phyloP scores from a whole-genome alignment of 2,888 invertebrate species.

The Hirtodrosophila cameraria region DNA sequence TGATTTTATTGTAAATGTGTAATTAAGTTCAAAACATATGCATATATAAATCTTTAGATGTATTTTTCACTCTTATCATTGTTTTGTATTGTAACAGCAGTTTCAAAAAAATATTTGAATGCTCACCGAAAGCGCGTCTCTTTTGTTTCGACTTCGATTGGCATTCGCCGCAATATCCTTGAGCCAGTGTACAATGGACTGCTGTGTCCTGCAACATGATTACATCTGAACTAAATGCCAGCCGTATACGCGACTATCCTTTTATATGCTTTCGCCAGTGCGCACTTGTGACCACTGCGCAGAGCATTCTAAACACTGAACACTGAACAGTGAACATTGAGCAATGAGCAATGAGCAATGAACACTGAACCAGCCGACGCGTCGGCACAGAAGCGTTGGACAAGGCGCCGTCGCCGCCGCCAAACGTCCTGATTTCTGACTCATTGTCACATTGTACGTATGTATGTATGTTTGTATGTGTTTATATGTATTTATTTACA shows the following conservation, averaged over 20 bases:
- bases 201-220: slow-evolving; percentile 72
- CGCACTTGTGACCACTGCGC: slow-evolving; percentile 69
- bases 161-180: slow-evolving; percentile 9
- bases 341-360: too few relatives aligned
- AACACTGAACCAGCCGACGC: slow-evolving; percentile 55
- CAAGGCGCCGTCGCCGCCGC: slow-evolving; percentile 79
- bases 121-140: neutral
- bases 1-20: neutral
- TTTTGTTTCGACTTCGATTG: slow-evolving; percentile 5
- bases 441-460: slow-evolving; percentile 47
- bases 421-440: slow-evolving; percentile 80
- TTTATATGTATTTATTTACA: neutral
- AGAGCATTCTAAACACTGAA: slow-evolving; percentile 64
- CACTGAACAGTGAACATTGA: too few relatives aligned
- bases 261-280: slow-evolving; percentile 70
- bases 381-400: slow-evolving; percentile 62
- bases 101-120: neutral
- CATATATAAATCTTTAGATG: neutral
- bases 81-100: neutral
- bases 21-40: neutral
- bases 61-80: slow-evolving; percentile 1
- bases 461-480: neutral
- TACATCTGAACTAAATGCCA: slow-evolving; percentile 75
- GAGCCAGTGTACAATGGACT: slow-evolving; percentile 24
- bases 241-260: slow-evolving; percentile 59